Percentiles rank a stretch among this genome's conserved stretches.
Evolutionary conservation across 2,888 invertebrate species (phyloP).

Genomic region (Agrotis exclamationis): DNA sequence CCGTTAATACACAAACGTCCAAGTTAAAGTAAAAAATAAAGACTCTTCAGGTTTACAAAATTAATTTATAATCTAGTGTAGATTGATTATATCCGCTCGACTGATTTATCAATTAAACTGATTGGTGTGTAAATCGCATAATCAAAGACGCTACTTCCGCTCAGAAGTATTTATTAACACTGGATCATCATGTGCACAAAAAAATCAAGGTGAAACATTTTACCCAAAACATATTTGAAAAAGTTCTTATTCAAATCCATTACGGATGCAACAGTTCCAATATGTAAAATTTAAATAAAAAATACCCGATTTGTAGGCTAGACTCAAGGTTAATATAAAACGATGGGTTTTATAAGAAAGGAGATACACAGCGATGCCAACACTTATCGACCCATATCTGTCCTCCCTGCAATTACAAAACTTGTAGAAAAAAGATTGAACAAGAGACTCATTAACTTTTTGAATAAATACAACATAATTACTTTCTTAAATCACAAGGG

Average conservation of each 20-base stretch:
- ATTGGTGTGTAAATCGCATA: no score
- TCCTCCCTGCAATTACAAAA: no score
- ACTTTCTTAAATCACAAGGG: no score
- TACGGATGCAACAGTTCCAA: neutral
- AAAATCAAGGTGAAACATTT: neutral
- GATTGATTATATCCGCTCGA: neutral
- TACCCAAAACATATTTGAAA: neutral
- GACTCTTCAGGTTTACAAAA: no score
- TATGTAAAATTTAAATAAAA: neutral
- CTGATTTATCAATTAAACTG: neutral
- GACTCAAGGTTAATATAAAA: neutral
- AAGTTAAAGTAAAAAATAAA: no score
- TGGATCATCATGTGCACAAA: neutral
- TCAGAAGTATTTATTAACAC: neutral
- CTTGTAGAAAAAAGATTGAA: no score
- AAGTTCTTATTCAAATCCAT: no score
- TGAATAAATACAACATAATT: no score
- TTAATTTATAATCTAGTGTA: no score
- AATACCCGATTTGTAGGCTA: neutral
- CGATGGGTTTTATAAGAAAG: neutral
- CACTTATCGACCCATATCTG: no score
- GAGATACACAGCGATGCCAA: no score
- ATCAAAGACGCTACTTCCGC: neutral
- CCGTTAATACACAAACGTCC: neutral
- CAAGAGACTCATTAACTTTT: no score